Evolutionary conservation across 1,140 invertebrate genomes (phyloP), one percentile per base, ranked within the genome.

Genomic region (Coenobita brevimanus): DNA sequence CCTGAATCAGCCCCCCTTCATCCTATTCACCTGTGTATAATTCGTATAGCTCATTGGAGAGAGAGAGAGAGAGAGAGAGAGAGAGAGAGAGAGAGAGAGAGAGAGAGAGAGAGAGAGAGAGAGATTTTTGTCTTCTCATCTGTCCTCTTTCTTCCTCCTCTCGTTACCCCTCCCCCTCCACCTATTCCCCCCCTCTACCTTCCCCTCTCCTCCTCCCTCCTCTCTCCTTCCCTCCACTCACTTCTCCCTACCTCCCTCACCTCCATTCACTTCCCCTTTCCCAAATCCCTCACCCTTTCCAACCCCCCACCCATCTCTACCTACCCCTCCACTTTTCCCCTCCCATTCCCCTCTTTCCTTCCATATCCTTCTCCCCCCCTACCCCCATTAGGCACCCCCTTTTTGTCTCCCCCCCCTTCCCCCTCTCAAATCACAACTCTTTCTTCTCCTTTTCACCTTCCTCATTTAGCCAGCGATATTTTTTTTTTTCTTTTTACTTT

Each of bases 51-150:
- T 8, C 17, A 15, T n/a, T 8, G 30, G 17, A 69, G 2, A 69
- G 67, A 69, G n/a, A 69, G 67, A 69, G n/a, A 69, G 67, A 69
- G n/a, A 69, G n/a, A 69, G 67, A 69, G 67, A 69, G 67, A 69
- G 67, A 69, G 67, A 69, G 67, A 30, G 67, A 30, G 67, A 30
- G 67, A 30, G 67, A 30, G 24, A 69, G 27, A 30, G 8, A 30
- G 8, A 69, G 15, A 27, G 8, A 67, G 62, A 10, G n/a, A 4
- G n/a, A 10, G n/a, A 4, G n/a, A 33, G n/a, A 67, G 4, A 67
- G 30, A 67, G 8, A 67, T 24, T n/a, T 8, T 24, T 67, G 30
- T 13, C 54, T 3, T 24, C 57, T 60, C 57, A 21, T 3, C 1
- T 3, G 33, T 3, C 10, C 27, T 36, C 27, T 73, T 17, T 33